phyloP scores from a whole-genome alignment of 2,888 invertebrate species.

The Harpalus rubripes region DNA sequence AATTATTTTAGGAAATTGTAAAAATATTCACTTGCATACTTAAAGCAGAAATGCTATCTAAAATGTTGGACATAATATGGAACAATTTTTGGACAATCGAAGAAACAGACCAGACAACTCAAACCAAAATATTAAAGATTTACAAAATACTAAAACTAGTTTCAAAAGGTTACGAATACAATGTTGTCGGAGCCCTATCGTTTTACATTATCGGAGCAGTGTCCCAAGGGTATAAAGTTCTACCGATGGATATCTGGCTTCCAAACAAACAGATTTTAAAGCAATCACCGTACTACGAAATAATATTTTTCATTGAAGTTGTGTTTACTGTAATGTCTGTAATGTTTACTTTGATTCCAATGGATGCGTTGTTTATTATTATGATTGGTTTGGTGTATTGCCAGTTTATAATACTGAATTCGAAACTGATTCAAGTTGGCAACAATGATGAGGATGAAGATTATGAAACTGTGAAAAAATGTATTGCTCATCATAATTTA shows the following conservation, averaged over 20 bases:
- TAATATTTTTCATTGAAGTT: conserved; percentile 1
- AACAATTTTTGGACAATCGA: conserved; percentile 24
- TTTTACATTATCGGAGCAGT: conserved; percentile 30
- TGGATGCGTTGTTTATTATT: conserved; percentile 46
- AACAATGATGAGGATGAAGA: conserved; percentile 18
- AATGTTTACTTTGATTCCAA: conserved; percentile 35
- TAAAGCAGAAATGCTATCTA: conserved; percentile 38
- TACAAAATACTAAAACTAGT: conserved; percentile 38
- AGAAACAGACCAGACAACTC: not conserved
- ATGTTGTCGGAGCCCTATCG: conserved; percentile 11
- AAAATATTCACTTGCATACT: conserved; percentile 1
- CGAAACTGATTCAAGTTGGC: conserved; percentile 18
- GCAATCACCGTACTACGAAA: conserved; percentile 48
- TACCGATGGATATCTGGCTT: conserved; percentile 53
- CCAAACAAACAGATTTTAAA: conserved; percentile 46
- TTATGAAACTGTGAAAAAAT: conserved; percentile 37
- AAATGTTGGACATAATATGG: conserved; percentile 53
- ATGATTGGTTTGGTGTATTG: conserved; percentile 54
- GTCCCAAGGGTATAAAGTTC: not conserved
- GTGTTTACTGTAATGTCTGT: conserved; percentile 17
- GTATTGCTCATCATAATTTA: conserved; percentile 43
- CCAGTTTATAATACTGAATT: conserved; percentile 46
- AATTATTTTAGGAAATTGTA: conserved; percentile 43
- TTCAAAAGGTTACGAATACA: conserved; percentile 18
- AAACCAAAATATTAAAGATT: conserved; percentile 32